Percentiles rank a stretch among this genome's conserved stretches.
Evolutionary conservation across 2,888 invertebrate species (phyloP).

Genomic region (Erebia palarica): DNA sequence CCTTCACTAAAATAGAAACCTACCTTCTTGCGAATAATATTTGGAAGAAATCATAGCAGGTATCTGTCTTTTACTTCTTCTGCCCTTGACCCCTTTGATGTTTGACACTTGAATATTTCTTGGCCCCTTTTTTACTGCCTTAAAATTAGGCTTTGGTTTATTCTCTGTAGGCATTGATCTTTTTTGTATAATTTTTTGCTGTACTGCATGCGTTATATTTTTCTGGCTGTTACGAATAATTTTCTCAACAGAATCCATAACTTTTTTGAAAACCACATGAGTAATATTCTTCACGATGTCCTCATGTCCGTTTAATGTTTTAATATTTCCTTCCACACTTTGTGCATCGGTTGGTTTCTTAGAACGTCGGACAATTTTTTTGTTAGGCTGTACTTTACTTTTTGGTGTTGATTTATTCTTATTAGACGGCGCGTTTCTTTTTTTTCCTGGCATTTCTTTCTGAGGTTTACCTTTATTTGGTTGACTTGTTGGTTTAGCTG

Average conservation of each 20-base stretch:
- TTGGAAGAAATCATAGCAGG: neutral
- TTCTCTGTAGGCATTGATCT: constrained; percentile 41
- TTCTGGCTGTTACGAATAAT: constrained; percentile 47
- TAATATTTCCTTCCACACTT: constrained; percentile 25
- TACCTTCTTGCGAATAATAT: constrained; percentile 14
- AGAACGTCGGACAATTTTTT: constrained; percentile 44
- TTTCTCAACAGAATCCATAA: constrained; percentile 51
- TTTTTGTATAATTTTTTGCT: constrained; percentile 40
- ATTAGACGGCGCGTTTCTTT: constrained; percentile 24
- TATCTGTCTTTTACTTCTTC: constrained; percentile 16
- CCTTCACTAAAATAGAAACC: neutral
- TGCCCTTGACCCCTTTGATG: neutral
- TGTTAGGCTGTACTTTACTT: constrained; percentile 35
- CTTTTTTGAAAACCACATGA: constrained; percentile 50
- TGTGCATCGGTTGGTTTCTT: constrained; percentile 35
- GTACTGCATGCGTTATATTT: constrained; percentile 29
- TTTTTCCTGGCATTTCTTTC: constrained; percentile 30
- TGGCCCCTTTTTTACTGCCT: constrained; percentile 34
- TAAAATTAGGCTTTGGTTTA: constrained; percentile 40
- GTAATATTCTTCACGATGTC: constrained; percentile 41
- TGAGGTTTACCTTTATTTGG: constrained; percentile 3
- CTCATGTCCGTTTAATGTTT: constrained; percentile 34
- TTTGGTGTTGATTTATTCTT: constrained; percentile 32
- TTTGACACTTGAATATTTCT: constrained; percentile 35
- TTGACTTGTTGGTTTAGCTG: neutral